Base-by-base conservation (phyloP, 2,797 vertebrate species). In the Sternarchorhynchus goeldii region DNA sequence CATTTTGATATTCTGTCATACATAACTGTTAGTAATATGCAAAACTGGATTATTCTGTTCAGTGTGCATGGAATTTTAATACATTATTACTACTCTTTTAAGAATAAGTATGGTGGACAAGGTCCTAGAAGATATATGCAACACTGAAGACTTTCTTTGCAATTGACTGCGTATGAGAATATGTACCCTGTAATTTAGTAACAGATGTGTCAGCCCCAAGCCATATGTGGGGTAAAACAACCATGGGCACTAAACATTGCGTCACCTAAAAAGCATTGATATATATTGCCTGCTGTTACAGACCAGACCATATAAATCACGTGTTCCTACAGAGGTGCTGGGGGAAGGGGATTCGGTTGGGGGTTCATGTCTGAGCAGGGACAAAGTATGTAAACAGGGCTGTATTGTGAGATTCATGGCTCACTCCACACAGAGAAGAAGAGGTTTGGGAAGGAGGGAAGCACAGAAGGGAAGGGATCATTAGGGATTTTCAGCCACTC, bases 331-430 rank as follows among this genome's bases (percentile, higher is more conserved):
- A 58, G 17, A 31, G 60, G 34, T 20, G 1, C 20, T 74, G 50
- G 20, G 39, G n/a, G 56, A 56, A 59, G 70, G 75, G 75, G 77
- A 29, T 60, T 31, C 1, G 16, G 58, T n/a, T 71, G 77, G 67
- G 78, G 78, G 79, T 88, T 91, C 90, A 78, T 91, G 91, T 91
- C 85, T 83, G 85, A 91, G 85, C 91, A 92, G 62, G 85, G 90
- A 88, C 72, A 80, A 89, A 91, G 87, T 91, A 90, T 92, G 91
- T 88, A 87, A 91, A 90, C 85, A 85, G 78, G 89, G 88, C 79
- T 89, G 81, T 86, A 87, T 71, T 1, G 6, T 14, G 21, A 69
- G 74, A 20, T 56, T 55, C n/a, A 68, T 63, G 53, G 31, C 18
- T 12, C 39, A 8, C 17, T 34, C 4, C n/a, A 36, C 18, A 66